Conservation (phyloP, 53 echinoderm and acorn worm genomes). For the Echinometra lucunter region DNA sequence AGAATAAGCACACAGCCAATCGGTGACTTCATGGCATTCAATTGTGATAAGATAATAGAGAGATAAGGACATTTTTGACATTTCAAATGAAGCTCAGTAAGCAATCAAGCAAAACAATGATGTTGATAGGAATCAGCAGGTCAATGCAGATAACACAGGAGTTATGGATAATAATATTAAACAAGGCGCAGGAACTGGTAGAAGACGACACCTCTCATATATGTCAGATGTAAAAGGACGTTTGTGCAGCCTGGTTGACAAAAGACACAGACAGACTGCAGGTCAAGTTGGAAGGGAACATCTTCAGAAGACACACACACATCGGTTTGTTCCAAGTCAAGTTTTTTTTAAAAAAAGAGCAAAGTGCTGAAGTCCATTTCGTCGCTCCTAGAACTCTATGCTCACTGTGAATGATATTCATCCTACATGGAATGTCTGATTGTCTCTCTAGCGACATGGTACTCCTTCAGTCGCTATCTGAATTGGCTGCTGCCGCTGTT, state of each 20-base stretch:
- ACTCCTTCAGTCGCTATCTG: conserved; percentile 88
- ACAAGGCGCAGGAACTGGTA: neutral
- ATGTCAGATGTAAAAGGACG: conserved; percentile 1
- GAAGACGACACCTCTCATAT: neutral
- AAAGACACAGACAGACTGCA: neutral
- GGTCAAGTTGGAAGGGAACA: conserved; percentile 23
- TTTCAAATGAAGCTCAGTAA: neutral
- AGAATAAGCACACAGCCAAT: neutral
- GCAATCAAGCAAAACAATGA: neutral
- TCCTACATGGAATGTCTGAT: conserved; percentile 43
- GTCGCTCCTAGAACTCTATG: neutral
- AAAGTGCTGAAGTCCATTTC: neutral
- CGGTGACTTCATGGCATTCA: neutral
- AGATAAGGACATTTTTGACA: too few species aligned
- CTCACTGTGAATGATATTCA: conserved; percentile 41
- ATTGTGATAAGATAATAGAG: too few species aligned
- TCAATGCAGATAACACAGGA: neutral
- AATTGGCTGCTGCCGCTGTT: conserved; percentile 71
- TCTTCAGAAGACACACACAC: conserved; percentile 31
- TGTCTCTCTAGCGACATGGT: neutral
- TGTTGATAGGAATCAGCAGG: neutral
- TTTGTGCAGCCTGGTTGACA: neutral
- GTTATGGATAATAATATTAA: neutral
- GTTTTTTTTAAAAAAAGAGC: conserved; percentile 1
- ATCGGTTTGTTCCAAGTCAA: neutral